A percentile compares a stretch with the other conserved stretches of the same genome.
Evolutionary conservation across 2,888 invertebrate genomes (phyloP).

Genomic region (Cephalotes varians): DNA sequence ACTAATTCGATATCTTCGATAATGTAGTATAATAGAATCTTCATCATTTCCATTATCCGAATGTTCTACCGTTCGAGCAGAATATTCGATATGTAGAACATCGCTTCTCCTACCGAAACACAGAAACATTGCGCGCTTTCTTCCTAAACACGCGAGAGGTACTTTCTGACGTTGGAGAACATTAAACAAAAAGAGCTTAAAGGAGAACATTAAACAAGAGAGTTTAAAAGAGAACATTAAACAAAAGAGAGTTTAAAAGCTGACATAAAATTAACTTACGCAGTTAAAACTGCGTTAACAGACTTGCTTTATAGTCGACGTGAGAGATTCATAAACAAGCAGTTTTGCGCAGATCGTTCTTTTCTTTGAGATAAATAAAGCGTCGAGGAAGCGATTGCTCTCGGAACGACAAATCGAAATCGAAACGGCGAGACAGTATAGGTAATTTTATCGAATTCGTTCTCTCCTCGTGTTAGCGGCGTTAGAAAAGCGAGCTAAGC

Average conservation of each 20-base stretch:
- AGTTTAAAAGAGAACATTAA: background rate
- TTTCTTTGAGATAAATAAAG: background rate
- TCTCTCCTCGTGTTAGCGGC: background rate
- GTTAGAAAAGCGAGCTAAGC: slow-evolving; percentile 13
- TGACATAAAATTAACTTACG: slow-evolving; percentile 6
- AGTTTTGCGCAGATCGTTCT: background rate
- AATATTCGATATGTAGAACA: background rate
- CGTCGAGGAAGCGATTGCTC: background rate
- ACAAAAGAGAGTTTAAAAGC: background rate
- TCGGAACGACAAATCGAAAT: slow-evolving; percentile 9
- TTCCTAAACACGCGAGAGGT: background rate
- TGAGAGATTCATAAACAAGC: background rate
- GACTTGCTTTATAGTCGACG: background rate
- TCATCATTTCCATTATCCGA: background rate
- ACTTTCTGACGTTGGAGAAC: too few species aligned
- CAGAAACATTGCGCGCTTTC: too few species aligned
- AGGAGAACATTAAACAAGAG: background rate
- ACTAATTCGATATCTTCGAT: slow-evolving; percentile 22
- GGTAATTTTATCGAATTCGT: slow-evolving; percentile 25
- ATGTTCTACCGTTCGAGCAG: background rate
- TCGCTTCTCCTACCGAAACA: too few species aligned
- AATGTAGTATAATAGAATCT: slow-evolving; percentile 19
- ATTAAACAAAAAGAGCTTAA: background rate
- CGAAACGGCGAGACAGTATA: slow-evolving; percentile 13
- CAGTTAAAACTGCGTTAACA: background rate